phyloP scores from a whole-genome alignment of 2,888 invertebrate species.

The Halictus quadricinctus region DNA sequence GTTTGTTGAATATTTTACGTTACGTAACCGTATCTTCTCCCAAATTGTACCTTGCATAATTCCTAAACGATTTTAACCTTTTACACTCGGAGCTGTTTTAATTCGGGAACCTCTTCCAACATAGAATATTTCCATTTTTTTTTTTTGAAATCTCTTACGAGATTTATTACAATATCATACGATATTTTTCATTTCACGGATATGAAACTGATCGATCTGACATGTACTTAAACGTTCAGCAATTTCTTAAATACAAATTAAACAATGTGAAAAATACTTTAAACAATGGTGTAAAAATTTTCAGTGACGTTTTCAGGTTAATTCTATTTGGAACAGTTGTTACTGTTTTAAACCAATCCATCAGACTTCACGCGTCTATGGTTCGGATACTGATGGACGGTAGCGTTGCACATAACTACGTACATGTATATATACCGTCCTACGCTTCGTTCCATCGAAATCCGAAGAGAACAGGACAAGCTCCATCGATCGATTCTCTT shows the following conservation, averaged over 20 bases:
- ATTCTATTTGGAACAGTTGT: neutral
- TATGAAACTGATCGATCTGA: neutral
- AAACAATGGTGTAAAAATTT: neutral
- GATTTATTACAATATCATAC: no score
- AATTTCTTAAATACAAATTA: neutral
- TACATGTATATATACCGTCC: slow-evolving; percentile 10
- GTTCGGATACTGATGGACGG: neutral
- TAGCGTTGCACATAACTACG: neutral
- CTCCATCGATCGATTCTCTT: slow-evolving; percentile 12
- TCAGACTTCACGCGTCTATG: neutral
- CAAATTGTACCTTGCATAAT: neutral
- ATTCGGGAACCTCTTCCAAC: no score
- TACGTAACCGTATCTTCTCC: no score
- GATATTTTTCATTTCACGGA: no score
- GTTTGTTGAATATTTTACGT: no score
- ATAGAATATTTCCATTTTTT: neutral
- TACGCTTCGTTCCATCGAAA: slow-evolving; percentile 31
- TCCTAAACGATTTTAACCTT: neutral
- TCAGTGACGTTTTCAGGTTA: neutral
- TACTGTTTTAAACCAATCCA: neutral
- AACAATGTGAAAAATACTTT: neutral
- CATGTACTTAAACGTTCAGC: neutral
- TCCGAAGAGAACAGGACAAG: slow-evolving; percentile 17
- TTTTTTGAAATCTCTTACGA: no score
- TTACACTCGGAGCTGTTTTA: neutral